These are phyloP conservation scores for Perca schrenkii DNA, from an alignment of 2,113 vertebrate genomes.

Conservation along the genomic window DNA sequence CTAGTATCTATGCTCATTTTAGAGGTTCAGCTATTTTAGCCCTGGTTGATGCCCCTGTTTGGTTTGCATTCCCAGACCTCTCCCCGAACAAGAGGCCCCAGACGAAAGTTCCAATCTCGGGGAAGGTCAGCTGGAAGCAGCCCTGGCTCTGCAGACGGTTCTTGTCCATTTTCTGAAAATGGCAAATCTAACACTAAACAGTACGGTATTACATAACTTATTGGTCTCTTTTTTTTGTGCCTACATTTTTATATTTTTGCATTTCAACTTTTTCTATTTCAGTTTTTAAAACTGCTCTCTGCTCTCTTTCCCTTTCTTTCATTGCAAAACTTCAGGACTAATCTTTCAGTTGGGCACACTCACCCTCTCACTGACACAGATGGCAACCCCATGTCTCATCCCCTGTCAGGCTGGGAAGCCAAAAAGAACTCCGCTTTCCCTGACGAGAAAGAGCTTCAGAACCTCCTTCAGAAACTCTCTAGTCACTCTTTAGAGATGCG, in stretches of 20 bases:
- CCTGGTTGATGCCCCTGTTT: not conserved
- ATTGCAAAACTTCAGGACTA: conserved; percentile 24
- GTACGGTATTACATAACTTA: conserved; percentile 30
- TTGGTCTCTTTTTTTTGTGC: not conserved
- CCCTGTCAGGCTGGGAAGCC: conserved; percentile 24
- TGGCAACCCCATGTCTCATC: conserved; percentile 14
- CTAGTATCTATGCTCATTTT: not conserved
- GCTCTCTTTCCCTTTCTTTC: not conserved
- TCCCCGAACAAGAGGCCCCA: conserved; percentile 49
- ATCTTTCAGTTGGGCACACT: not conserved
- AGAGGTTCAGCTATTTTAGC: not conserved
- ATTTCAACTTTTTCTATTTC: not conserved
- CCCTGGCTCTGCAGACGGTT: conserved; percentile 38
- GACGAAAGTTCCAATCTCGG: conserved; percentile 33
- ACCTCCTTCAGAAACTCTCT: conserved; percentile 81
- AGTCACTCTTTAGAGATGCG: conserved; percentile 76
- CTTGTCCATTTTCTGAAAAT: conserved; percentile 27
- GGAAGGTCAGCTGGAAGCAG: conserved; percentile 51
- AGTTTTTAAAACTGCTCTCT: not conserved
- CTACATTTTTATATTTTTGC: not conserved
- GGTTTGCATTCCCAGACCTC: conserved; percentile 59
- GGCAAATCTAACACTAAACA: conserved; percentile 48
- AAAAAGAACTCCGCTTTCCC: conserved; percentile 71
- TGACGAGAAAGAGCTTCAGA: conserved; percentile 85
- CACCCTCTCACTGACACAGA: conserved; percentile 45